Conservation (phyloP, 2,888 invertebrate genomes). For the Argynnis bischoffii region DNA sequence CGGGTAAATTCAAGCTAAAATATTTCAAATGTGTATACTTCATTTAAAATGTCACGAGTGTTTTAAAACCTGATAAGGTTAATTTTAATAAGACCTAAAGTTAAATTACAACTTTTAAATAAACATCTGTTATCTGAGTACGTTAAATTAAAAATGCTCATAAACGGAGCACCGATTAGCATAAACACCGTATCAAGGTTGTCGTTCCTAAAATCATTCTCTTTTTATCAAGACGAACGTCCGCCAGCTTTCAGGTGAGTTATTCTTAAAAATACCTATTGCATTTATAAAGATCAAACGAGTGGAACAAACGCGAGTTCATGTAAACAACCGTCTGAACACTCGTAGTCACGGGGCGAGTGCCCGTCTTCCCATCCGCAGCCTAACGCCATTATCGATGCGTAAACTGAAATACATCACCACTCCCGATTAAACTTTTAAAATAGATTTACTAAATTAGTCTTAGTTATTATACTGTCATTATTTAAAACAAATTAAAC, state of each 20-base stretch:
- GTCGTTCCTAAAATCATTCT: constrained; percentile 76
- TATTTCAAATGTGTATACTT: no score
- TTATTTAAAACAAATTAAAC: neutral
- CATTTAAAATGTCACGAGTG: neutral
- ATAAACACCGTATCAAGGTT: constrained; percentile 77
- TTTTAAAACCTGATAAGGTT: neutral
- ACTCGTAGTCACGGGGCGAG: constrained; percentile 44
- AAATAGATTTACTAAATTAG: constrained; percentile 24
- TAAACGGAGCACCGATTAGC: constrained; percentile 66
- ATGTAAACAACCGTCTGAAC: constrained; percentile 73
- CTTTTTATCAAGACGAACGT: constrained; percentile 70
- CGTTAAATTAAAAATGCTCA: constrained; percentile 65
- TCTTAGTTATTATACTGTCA: constrained; percentile 3
- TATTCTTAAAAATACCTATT: constrained; percentile 80
- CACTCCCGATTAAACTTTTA: constrained; percentile 42
- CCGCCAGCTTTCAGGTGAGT: constrained; percentile 65
- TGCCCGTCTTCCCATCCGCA: constrained; percentile 38
- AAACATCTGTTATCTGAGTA: constrained; percentile 62
- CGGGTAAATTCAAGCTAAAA: no score
- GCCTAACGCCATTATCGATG: constrained; percentile 49
- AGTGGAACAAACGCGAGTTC: constrained; percentile 72
- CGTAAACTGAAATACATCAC: constrained; percentile 55
- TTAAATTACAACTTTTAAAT: constrained; percentile 63
- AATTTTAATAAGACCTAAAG: constrained; percentile 37
- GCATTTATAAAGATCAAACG: constrained; percentile 82